These are phyloP conservation scores for Paramuricea clavata DNA, from an alignment of 92 coral and sea anemone species.

Conservation along the genomic window DNA sequence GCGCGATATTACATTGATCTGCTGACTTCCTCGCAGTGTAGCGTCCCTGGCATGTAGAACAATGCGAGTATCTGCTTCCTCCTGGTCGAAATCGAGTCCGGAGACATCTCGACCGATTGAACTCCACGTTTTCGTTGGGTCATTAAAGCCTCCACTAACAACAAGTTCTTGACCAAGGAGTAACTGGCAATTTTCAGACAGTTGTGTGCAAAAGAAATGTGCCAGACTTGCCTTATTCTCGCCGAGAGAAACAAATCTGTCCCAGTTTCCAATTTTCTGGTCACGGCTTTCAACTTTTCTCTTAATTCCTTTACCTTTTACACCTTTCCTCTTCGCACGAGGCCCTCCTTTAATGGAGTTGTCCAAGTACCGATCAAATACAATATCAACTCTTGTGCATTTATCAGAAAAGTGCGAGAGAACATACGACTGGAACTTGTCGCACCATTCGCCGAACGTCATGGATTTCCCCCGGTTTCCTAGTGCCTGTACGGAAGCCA, in stretches of 20 bases:
- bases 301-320: neutral
- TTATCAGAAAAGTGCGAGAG: conserved; percentile 62
- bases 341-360: conserved; percentile 67
- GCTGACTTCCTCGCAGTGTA: conserved; percentile 62
- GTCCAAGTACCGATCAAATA: conserved; percentile 69
- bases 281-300: neutral
- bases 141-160: conserved; percentile 70
- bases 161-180: conserved; percentile 67
- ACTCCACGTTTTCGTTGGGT: conserved; percentile 58
- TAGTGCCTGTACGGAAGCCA: conserved; percentile 9
- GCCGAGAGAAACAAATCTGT: neutral
- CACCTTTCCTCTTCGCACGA: conserved; percentile 50
- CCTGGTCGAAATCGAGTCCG: conserved; percentile 46
- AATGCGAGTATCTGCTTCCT: conserved; percentile 70
- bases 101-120: neutral
- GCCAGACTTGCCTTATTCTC: neutral
- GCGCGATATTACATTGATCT: conserved; percentile 66
- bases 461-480: neutral
- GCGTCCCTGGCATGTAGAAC: conserved; percentile 66
- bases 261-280: neutral
- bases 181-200: neutral
- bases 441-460: conserved; percentile 72
- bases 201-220: conserved; percentile 29
- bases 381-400: conserved; percentile 72
- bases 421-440: conserved; percentile 54